Percentiles rank a stretch among this genome's conserved stretches.
Evolutionary conservation across 2,888 invertebrate genomes (phyloP).

Genomic region (Pilophorus perplexus): DNA sequence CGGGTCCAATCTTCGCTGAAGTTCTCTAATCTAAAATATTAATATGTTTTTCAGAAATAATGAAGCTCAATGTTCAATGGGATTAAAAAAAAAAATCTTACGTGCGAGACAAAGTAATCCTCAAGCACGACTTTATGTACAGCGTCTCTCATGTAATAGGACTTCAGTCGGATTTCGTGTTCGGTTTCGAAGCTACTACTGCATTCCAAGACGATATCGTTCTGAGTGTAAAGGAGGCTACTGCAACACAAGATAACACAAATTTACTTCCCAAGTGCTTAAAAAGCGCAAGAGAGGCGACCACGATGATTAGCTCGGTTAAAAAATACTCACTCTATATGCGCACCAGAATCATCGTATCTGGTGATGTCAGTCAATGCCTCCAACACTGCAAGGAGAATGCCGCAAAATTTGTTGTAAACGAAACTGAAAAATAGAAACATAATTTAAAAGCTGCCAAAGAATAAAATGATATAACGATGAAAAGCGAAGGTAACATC

Average conservation of each 20-base stretch:
- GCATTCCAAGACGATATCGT: constrained; percentile 2
- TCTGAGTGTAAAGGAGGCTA: constrained; percentile 12
- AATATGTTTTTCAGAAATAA: constrained; percentile 46
- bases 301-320: too few species aligned
- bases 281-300: neutral
- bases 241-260: neutral
- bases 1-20: constrained; percentile 73
- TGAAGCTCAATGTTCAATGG: too few species aligned
- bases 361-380: constrained; percentile 76
- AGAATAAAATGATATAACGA: too few species aligned
- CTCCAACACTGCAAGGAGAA: constrained; percentile 72
- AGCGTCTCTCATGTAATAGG: constrained; percentile 70
- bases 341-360: constrained; percentile 63
- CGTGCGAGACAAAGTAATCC: constrained; percentile 69
- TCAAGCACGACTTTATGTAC: constrained; percentile 74
- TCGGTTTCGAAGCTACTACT: constrained; percentile 30
- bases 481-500: too few species aligned
- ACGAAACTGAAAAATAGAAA: constrained; percentile 62
- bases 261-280: neutral
- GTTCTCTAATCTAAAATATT: constrained; percentile 60
- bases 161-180: constrained; percentile 70
- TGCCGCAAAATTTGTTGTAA: constrained; percentile 67
- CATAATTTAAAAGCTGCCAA: neutral
- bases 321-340: constrained; percentile 56
- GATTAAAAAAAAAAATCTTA: constrained; percentile 54